phyloP scores from a whole-genome alignment of 2,797 vertebrate species.

The Chrysolophus pictus region DNA sequence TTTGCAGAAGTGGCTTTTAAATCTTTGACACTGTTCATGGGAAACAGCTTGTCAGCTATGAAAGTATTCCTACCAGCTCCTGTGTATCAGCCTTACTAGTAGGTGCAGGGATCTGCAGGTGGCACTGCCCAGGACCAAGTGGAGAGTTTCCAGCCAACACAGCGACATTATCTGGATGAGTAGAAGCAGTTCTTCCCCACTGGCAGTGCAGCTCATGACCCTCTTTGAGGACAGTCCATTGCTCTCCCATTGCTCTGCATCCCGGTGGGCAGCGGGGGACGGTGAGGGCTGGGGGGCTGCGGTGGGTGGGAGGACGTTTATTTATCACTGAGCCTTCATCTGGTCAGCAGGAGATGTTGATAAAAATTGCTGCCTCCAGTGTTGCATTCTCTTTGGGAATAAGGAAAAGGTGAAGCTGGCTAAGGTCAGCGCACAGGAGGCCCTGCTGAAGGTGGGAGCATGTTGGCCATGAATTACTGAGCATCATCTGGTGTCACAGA shows the following conservation, averaged over 20 bases:
- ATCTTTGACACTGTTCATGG: constrained; percentile 59
- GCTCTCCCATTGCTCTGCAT: background rate
- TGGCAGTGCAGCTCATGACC: rapidly evolving
- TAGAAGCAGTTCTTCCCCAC: background rate
- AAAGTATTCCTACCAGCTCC: constrained; percentile 60
- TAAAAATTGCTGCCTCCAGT: constrained; percentile 40
- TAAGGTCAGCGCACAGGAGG: constrained; percentile 61
- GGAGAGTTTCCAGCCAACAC: background rate
- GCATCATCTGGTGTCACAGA: constrained; percentile 66
- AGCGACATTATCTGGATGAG: background rate
- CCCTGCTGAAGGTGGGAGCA: constrained; percentile 46
- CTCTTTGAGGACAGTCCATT: background rate
- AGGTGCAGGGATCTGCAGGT: constrained; percentile 9
- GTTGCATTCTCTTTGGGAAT: constrained; percentile 49
- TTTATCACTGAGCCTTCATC: constrained; percentile 45
- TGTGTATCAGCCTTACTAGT: background rate
- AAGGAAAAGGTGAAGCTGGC: constrained; percentile 55
- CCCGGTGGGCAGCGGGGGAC: rapidly evolving
- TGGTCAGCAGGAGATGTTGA: constrained; percentile 58
- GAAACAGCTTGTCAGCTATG: constrained; percentile 62
- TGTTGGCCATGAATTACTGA: constrained; percentile 65
- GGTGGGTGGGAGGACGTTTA: background rate
- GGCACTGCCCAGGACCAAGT: background rate
- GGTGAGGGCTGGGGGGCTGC: background rate
- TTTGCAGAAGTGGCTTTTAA: constrained; percentile 67